Conservation (phyloP, 2,888 invertebrate genomes). For the Germaria angustata region DNA sequence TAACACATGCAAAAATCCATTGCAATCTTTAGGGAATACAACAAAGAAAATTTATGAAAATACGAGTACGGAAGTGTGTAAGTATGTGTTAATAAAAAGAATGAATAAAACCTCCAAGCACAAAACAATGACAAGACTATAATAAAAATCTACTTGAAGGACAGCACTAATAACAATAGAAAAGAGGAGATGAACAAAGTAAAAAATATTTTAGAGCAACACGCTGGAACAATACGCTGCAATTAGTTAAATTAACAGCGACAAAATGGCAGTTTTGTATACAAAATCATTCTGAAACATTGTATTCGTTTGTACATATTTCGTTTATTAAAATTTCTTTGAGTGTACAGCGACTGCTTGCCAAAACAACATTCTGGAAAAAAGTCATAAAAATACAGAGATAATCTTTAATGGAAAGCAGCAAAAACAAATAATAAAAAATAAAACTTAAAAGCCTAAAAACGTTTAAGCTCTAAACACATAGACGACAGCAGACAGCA, state of each 20-base stretch:
- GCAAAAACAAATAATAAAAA: conserved; percentile 12
- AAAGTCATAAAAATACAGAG: conserved; percentile 49
- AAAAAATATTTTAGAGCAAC: background rate
- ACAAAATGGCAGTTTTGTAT: background rate
- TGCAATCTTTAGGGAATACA: conserved; percentile 20
- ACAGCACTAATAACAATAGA: conserved; percentile 58
- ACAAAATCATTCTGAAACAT: background rate
- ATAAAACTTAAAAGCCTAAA: conserved; percentile 38
- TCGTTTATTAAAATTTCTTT: background rate
- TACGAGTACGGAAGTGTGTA: background rate
- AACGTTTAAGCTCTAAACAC: no score
- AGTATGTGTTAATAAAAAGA: background rate
- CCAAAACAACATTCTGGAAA: conserved; percentile 37
- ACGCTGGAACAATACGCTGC: background rate
- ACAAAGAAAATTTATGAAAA: conserved; percentile 34
- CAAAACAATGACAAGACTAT: conserved; percentile 47
- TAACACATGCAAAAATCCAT: conserved; percentile 45
- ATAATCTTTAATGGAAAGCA: conserved; percentile 41
- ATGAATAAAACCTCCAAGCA: conserved; percentile 53
- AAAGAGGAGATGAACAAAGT: conserved; percentile 14
- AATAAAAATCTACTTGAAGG: conserved; percentile 61
- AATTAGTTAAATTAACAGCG: background rate
- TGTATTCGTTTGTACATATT: background rate
- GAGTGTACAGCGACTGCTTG: conserved; percentile 36
- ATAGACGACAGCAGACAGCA: no score